Evolutionary conservation across 30 jellyfish, hydroid and myxozoan genomes (phyloP).

Genomic region (Morbakka virulenta): DNA sequence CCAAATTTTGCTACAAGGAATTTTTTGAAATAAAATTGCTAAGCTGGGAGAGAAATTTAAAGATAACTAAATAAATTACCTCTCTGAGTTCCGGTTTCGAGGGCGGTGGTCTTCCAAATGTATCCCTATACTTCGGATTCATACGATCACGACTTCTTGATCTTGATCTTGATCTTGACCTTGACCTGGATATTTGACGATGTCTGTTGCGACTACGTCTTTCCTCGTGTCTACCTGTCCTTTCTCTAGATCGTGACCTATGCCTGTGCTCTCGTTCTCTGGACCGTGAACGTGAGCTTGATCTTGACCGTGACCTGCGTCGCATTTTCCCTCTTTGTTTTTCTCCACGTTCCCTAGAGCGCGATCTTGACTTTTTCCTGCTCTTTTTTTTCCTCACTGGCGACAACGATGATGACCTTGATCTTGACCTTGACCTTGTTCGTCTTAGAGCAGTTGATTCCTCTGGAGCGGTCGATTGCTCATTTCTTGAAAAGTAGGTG

Average conservation of each 20-base stretch:
- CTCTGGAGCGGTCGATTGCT: not conserved
- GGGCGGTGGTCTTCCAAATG: conserved; percentile 77
- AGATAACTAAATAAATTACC: conserved; percentile 11
- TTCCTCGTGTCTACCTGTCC: too few relatives aligned
- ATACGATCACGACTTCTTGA: too few relatives aligned
- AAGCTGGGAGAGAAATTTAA: not conserved
- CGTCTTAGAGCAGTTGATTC: not conserved
- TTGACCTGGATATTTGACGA: too few relatives aligned
- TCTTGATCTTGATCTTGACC: too few relatives aligned
- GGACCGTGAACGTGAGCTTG: too few relatives aligned
- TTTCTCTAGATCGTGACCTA: too few relatives aligned
- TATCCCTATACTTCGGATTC: too few relatives aligned
- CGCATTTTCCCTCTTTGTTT: not conserved
- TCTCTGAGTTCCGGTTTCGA: conserved; percentile 85
- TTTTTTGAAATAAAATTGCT: not conserved
- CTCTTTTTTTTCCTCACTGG: too few relatives aligned
- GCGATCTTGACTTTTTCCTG: conserved; percentile 9
- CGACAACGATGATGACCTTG: not conserved
- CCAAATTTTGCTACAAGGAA: too few relatives aligned
- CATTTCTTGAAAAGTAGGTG: not conserved
- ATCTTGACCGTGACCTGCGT: too few relatives aligned
- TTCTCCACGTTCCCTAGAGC: conserved; percentile 49
- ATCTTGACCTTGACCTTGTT: not conserved
- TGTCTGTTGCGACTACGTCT: too few relatives aligned
- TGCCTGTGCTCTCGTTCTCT: too few relatives aligned